Conservation (phyloP, 2,888 invertebrate species). For the Leptogaster cylindrica region DNA sequence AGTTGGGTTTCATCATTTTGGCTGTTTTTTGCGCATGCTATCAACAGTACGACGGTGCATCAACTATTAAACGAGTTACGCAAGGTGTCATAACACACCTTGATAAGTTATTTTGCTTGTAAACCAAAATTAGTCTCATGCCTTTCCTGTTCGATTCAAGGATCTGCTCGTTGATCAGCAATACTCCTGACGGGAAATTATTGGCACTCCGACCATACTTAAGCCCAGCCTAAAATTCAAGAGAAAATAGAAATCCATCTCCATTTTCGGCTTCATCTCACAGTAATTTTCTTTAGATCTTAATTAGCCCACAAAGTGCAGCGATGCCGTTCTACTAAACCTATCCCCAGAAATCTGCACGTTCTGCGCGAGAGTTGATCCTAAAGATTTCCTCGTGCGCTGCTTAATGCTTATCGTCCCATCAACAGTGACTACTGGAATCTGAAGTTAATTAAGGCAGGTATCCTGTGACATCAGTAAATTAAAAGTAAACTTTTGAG, state of each 20-base stretch:
- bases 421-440: constrained; percentile 4
- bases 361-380: constrained; percentile 7
- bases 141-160: neutral
- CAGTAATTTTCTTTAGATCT: constrained; percentile 2
- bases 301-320: constrained; percentile 1
- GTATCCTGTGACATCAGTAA: constrained; percentile 12
- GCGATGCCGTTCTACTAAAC: constrained; percentile 2
- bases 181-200: neutral
- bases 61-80: constrained; percentile 34
- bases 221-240: neutral
- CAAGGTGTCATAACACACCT: constrained; percentile 38
- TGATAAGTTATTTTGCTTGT: constrained; percentile 36
- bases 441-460: constrained; percentile 15
- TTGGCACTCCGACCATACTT: neutral
- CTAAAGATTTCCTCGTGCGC: constrained; percentile 19
- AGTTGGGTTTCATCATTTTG: constrained; percentile 25
- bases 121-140: constrained; percentile 30
- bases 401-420: neutral
- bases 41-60: constrained; percentile 25
- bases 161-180: neutral
- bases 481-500: neutral
- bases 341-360: neutral
- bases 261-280: neutral
- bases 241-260: neutral
- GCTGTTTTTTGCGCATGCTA: constrained; percentile 21